Percentiles rank a stretch among this genome's conserved stretches.
These are phyloP conservation scores for Brachionus koreanus DNA, from an alignment of 1,140 invertebrate species.

Conservation along the genomic window DNA sequence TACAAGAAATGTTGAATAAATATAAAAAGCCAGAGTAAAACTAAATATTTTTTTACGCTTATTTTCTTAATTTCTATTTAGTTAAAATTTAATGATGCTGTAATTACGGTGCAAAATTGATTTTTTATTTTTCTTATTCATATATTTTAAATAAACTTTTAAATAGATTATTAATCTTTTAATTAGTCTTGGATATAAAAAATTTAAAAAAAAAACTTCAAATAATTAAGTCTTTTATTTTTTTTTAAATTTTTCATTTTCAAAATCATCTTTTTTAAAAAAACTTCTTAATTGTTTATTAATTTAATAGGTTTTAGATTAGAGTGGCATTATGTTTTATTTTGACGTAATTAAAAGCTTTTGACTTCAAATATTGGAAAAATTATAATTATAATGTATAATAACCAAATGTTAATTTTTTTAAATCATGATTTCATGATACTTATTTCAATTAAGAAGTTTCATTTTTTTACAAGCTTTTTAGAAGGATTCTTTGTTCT, in stretches of 20 bases:
- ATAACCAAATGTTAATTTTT: no score
- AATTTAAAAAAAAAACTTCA: not conserved
- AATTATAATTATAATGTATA: no score
- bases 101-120: not conserved
- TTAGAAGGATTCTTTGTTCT: no score
- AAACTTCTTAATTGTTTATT: not conserved
- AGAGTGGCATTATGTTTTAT: no score
- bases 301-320: no score
- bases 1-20: constrained; percentile 34
- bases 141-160: not conserved
- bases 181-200: no score
- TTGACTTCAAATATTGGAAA: no score
- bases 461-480: no score
- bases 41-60: not conserved
- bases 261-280: not conserved
- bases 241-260: not conserved
- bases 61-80: not conserved
- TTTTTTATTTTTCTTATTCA: not conserved
- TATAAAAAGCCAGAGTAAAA: not conserved
- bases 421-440: no score
- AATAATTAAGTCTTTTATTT: not conserved
- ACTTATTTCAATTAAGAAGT: no score
- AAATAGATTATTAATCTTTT: not conserved
- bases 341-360: no score
- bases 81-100: not conserved